Evolutionary conservation across 1,140 invertebrate genomes (phyloP).

Genomic region (Drosophila murphyi): DNA sequence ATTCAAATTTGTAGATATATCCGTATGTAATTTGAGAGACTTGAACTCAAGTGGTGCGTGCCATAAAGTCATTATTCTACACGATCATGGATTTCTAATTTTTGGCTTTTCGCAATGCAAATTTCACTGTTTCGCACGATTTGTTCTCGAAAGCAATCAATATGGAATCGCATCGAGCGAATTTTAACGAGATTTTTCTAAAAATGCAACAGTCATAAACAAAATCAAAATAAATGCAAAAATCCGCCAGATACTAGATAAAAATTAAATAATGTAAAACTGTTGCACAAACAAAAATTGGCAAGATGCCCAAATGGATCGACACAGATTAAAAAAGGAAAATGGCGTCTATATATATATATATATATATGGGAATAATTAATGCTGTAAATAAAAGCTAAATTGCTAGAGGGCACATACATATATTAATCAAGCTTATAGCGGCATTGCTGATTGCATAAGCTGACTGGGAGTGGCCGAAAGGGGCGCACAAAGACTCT

Average conservation of each 20-base stretch:
- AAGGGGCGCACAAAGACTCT: neutral
- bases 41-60: slow-evolving; percentile 2
- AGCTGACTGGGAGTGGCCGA: neutral
- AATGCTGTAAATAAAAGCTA: neutral
- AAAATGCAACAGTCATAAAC: slow-evolving; percentile 34
- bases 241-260: slow-evolving; percentile 10
- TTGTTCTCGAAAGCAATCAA: slow-evolving; percentile 20
- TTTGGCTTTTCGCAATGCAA: neutral
- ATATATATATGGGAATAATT: neutral
- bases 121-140: slow-evolving; percentile 12
- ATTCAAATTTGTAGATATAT: too few species aligned
- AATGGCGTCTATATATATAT: slow-evolving; percentile 7
- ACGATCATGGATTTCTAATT: neutral
- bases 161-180: slow-evolving; percentile 8
- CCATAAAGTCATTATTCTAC: neutral
- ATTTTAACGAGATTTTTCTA: slow-evolving; percentile 29
- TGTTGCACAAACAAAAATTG: slow-evolving; percentile 8
- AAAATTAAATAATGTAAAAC: slow-evolving; percentile 21
- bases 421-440: slow-evolving; percentile 5
- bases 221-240: slow-evolving; percentile 39
- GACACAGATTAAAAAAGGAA: neutral
- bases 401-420: neutral
- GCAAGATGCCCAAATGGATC: slow-evolving; percentile 13
- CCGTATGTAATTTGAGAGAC: neutral
- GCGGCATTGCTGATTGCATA: slow-evolving; percentile 8